Evolutionary conservation across 2,797 vertebrate species (phyloP).

Genomic region (Podarcis siculus): DNA sequence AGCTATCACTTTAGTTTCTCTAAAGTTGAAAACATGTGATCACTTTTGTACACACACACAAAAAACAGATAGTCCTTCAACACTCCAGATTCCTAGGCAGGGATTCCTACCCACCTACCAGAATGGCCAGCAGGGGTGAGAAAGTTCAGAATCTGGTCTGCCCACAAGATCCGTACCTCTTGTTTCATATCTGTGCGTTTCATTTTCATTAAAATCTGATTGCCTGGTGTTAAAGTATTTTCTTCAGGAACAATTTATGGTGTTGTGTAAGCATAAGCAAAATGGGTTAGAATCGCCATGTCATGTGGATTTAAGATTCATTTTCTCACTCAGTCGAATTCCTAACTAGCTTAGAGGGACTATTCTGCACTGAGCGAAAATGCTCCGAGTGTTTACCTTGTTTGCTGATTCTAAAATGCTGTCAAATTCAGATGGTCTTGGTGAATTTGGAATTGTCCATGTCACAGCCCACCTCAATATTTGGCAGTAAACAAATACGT

Average conservation of each 20-base stretch:
- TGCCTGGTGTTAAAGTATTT: not conserved
- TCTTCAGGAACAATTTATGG: not conserved
- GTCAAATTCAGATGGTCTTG: constrained; percentile 2
- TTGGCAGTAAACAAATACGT: constrained; percentile 51
- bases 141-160: too few relatives aligned
- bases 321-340: not conserved
- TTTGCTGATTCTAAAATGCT: constrained; percentile 49
- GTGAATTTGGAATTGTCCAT: constrained; percentile 50
- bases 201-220: not conserved
- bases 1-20: not conserved
- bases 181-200: not conserved
- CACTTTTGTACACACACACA: too few relatives aligned
- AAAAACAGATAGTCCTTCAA: too few relatives aligned
- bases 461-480: constrained; percentile 51
- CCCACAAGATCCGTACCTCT: too few relatives aligned
- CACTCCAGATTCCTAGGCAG: too few relatives aligned
- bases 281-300: not conserved
- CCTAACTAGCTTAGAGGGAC: constrained; percentile 9
- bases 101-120: too few relatives aligned
- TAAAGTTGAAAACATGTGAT: not conserved
- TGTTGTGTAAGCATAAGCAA: not conserved
- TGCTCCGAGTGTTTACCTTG: constrained; percentile 12
- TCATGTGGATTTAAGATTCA: not conserved
- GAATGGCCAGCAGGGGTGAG: too few relatives aligned
- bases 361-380: constrained; percentile 37